Percentiles rank a stretch among this genome's conserved stretches.
These are phyloP conservation scores for Plemyria rubiginata DNA, from an alignment of 2,888 invertebrate genomes.

Conservation along the genomic window DNA sequence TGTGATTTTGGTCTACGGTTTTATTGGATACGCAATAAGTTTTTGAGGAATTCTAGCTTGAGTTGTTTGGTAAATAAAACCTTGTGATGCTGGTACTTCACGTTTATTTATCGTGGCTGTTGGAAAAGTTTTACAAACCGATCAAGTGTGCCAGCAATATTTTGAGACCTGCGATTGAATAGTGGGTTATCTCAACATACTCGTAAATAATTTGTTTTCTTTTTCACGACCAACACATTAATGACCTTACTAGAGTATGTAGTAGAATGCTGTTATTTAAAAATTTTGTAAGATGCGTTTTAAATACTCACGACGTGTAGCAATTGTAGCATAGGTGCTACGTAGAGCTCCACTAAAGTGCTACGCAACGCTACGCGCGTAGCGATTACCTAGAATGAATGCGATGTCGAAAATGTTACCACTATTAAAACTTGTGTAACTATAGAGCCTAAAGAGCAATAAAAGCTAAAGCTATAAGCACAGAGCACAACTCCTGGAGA, in stretches of 20 bases:
- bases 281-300: no score
- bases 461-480: no score
- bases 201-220: no score
- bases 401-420: not conserved
- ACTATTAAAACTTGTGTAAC: no score
- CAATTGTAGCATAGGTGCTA: slow-evolving; percentile 4
- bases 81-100: not conserved
- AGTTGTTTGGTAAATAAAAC: not conserved
- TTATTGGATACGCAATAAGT: slow-evolving; percentile 4
- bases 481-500: slow-evolving; percentile 56
- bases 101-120: not conserved
- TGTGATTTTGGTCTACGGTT: not conserved
- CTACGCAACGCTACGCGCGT: not conserved
- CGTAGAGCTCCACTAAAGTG: not conserved
- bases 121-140: not conserved
- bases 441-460: no score
- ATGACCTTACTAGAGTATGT: no score
- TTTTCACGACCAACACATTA: no score
- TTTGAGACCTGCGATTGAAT: not conserved
- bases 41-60: not conserved
- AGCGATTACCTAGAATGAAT: not conserved
- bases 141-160: not conserved
- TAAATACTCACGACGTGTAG: not conserved
- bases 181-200: not conserved
- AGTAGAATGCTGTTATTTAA: no score